Percentiles rank a stretch among this genome's conserved stretches.
Conservation (phyloP, 2,797 vertebrate genomes). For the Amblyraja radiata region DNA sequence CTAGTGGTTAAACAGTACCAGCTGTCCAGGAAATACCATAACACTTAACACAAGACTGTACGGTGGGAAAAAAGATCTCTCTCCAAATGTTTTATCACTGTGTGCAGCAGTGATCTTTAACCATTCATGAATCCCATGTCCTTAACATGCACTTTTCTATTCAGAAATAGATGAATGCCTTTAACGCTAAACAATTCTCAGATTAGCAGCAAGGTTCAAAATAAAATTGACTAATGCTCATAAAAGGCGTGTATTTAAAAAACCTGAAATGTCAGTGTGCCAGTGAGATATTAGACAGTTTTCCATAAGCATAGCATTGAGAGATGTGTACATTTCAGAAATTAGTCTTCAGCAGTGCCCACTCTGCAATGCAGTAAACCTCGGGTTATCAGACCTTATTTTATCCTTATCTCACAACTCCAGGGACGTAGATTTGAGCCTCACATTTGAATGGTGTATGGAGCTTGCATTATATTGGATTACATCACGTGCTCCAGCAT, state of each 20-base stretch:
- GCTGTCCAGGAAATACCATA: conserved; percentile 64
- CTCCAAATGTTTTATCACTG: conserved; percentile 47
- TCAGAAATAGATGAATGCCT: not conserved
- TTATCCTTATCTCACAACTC: too few species aligned
- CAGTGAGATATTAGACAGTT: not conserved
- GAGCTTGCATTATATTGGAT: too few species aligned
- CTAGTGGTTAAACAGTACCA: conserved; percentile 53
- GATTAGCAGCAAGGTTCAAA: not conserved
- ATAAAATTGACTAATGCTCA: not conserved
- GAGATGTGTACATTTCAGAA: too few species aligned
- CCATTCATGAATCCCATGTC: not conserved
- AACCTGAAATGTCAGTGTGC: not conserved
- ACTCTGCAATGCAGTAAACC: not conserved
- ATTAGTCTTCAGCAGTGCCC: not conserved
- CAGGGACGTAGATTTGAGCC: too few species aligned
- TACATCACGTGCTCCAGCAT: too few species aligned
- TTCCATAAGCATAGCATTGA: not conserved
- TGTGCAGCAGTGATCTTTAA: conserved; percentile 39
- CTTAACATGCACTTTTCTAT: not conserved
- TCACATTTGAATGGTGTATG: too few species aligned
- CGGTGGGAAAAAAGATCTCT: conserved; percentile 46
- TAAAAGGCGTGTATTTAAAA: not conserved
- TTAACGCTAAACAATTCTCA: not conserved
- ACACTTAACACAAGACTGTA: conserved; percentile 54
- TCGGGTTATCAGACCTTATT: too few species aligned